phyloP scores from a whole-genome alignment of 2,797 vertebrate species.

The Sebastes ruberrimus region DNA sequence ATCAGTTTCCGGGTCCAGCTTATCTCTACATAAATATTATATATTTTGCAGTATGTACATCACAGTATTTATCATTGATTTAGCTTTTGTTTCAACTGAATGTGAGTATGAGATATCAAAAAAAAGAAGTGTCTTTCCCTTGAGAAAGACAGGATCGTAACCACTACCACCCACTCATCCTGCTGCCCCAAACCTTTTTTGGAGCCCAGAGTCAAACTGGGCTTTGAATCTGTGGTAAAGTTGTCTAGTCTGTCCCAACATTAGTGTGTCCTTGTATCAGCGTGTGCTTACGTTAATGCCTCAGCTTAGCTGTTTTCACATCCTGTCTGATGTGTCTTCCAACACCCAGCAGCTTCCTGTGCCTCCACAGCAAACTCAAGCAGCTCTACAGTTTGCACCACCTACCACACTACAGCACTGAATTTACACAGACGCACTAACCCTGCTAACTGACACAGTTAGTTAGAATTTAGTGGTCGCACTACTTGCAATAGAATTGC shows the following conservation, averaged over 20 bases:
- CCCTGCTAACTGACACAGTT: neutral
- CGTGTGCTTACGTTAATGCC: slow-evolving; percentile 9
- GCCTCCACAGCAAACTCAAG: slow-evolving; percentile 67
- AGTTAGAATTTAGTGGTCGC: neutral
- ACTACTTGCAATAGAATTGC: neutral
- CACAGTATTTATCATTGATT: neutral
- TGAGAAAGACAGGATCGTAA: neutral
- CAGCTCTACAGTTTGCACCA: slow-evolving; percentile 21
- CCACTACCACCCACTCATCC: neutral
- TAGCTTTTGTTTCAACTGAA: neutral
- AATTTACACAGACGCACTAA: neutral
- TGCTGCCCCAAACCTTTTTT: neutral
- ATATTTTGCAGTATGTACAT: neutral
- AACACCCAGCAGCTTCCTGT: slow-evolving; percentile 82
- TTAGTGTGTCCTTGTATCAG: slow-evolving; percentile 14
- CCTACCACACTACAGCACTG: neutral
- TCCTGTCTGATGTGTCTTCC: slow-evolving; percentile 80
- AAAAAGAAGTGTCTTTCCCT: neutral
- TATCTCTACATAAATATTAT: neutral
- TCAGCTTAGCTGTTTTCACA: slow-evolving; percentile 70
- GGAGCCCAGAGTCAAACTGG: neutral
- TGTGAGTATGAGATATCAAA: neutral
- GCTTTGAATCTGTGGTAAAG: neutral
- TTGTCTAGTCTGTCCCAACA: slow-evolving; percentile 24
- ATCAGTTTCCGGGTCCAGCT: neutral